Base-by-base conservation (phyloP, 37 sponge, comb jelly and placozoan species). In the Ianthella basta region DNA sequence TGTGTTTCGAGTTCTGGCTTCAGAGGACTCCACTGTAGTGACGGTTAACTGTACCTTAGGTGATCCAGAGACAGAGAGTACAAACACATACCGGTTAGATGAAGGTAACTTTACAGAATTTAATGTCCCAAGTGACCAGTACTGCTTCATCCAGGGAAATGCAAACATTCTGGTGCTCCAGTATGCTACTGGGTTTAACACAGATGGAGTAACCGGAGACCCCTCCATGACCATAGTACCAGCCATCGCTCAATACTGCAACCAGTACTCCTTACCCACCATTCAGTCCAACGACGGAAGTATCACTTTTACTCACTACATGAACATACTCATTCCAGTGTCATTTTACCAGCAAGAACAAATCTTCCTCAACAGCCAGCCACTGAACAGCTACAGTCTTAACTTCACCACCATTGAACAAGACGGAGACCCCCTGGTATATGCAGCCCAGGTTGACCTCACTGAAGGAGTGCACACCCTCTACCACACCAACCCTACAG, bases 341-440 rank as follows among this genome's bases (percentile, higher is more conserved):
- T n/a, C n/a, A n/a, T n/a, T n/a, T n/a, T n/a, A n/a, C n/a, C n/a
- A n/a, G n/a, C n/a, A n/a, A n/a, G n/a, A n/a, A n/a, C n/a, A n/a
- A n/a, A n/a, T n/a, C n/a, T n/a, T n/a, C n/a, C n/a, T n/a, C n/a
- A n/a, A n/a, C n/a, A n/a, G n/a, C n/a, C n/a, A n/a, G n/a, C n/a
- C n/a, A n/a, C n/a, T n/a, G n/a, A n/a, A n/a, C n/a, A n/a, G n/a
- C n/a, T n/a, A n/a, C n/a, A n/a, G n/a, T n/a, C n/a, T n/a, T n/a
- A n/a, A n/a, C n/a, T n/a, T n/a, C n/a, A n/a, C n/a, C n/a, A n/a
- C n/a, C n/a, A n/a, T n/a, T n/a, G n/a, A n/a, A n/a, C n/a, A n/a
- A n/a, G n/a, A n/a, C 80, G 91, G 84, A 0, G 83, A 83, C 37
- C 73, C 83, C 30, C 75, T 55, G n/a, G 24, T 55, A 23, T 19